Conservation (phyloP, 2,113 vertebrate species). For the Gymnogyps californianus region DNA sequence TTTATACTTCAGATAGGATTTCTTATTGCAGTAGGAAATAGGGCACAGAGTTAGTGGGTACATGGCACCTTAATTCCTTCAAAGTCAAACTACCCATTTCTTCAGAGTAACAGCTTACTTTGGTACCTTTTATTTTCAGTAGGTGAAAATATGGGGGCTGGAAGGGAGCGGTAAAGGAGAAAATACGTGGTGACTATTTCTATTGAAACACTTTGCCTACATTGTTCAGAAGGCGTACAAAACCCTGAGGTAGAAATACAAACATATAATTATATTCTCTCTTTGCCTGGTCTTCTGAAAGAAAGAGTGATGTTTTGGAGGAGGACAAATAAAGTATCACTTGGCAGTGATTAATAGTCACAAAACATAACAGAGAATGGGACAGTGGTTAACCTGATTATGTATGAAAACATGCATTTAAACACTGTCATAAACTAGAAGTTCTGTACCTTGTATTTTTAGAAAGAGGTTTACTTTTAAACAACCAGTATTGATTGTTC, state of each 20-base stretch:
- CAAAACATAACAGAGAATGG: not conserved
- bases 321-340: not conserved
- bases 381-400: not conserved
- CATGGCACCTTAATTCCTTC: not conserved
- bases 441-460: not conserved
- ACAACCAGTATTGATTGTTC: not conserved
- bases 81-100: not conserved
- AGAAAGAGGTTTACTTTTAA: not conserved
- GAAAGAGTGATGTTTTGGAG: not conserved
- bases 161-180: not conserved
- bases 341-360: conserved; percentile 7
- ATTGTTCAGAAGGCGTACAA: not conserved
- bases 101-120: not conserved
- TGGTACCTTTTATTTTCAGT: not conserved
- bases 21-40: not conserved
- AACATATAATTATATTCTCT: not conserved
- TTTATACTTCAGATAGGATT: not conserved
- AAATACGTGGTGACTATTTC: not conserved
- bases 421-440: not conserved
- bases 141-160: not conserved
- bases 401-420: not conserved
- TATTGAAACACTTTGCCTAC: not conserved
- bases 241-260: not conserved
- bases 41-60: not conserved
- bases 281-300: not conserved